Conservation (phyloP, 2,113 vertebrate genomes). For the Erythrolamprus reginae region DNA sequence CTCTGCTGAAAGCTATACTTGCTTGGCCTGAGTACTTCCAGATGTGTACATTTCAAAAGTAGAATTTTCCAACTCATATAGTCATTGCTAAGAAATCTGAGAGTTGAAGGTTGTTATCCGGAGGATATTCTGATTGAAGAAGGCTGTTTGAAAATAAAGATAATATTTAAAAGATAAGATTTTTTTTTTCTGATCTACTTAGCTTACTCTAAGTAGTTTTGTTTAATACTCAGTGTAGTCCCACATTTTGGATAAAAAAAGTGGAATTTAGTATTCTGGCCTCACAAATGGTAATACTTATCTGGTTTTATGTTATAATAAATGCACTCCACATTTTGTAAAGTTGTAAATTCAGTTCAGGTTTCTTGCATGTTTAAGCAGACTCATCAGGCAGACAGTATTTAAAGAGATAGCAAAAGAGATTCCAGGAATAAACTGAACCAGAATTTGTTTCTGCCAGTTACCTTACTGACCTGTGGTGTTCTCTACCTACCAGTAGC, state of each 20-base stretch:
- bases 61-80: background rate
- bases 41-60: background rate
- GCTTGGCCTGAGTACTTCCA: background rate
- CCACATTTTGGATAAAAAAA: background rate
- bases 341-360: background rate
- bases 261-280: background rate
- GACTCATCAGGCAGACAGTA: background rate
- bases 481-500: background rate
- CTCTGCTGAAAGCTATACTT: background rate
- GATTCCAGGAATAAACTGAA: background rate
- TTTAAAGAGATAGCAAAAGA: background rate
- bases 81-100: background rate
- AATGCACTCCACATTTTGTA: background rate
- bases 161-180: no score
- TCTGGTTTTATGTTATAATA: background rate
- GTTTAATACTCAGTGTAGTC: background rate
- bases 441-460: background rate
- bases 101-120: background rate
- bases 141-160: background rate
- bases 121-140: background rate
- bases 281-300: background rate
- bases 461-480: background rate
- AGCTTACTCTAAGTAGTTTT: background rate
- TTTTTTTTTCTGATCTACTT: background rate
- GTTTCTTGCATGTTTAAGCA: background rate